These are phyloP conservation scores for Biston stratarius DNA, from an alignment of 2,888 invertebrate species.

Conservation along the genomic window DNA sequence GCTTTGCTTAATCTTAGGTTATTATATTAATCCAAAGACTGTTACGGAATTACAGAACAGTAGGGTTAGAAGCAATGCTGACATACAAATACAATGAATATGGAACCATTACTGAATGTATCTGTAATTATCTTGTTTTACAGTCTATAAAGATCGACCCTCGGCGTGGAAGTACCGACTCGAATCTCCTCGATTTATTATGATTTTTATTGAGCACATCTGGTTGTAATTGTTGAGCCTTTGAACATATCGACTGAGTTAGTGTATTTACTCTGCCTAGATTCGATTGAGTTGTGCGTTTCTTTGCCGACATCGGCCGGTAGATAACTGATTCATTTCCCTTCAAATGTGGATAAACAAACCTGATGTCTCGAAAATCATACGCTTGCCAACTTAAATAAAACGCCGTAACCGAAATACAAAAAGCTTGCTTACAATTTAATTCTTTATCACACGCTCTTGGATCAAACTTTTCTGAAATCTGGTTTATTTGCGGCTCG, in stretches of 20 bases:
- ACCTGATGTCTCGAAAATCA: constrained; percentile 7
- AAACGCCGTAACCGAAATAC: background rate
- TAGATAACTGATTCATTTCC: constrained; percentile 7
- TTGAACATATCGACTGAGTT: constrained; percentile 20
- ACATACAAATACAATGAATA: background rate
- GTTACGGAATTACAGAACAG: no score
- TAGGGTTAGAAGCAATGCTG: background rate
- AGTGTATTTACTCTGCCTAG: constrained; percentile 34
- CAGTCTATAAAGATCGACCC: constrained; percentile 29
- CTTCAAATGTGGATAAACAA: constrained; percentile 13
- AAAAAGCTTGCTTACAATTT: background rate
- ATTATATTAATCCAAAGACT: background rate
- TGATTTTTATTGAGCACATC: constrained; percentile 36
- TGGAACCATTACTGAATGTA: constrained; percentile 1
- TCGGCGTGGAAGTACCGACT: constrained; percentile 19
- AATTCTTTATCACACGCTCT: background rate
- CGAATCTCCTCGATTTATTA: constrained; percentile 36
- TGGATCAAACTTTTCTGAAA: background rate
- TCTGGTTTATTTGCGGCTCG: no score
- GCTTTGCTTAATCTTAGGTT: no score
- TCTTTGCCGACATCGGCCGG: constrained; percentile 23
- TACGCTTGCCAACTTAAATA: constrained; percentile 8
- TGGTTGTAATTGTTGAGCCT: constrained; percentile 35
- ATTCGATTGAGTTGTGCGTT: constrained; percentile 31
- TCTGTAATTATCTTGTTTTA: constrained; percentile 31